phyloP scores from a whole-genome alignment of 2,888 invertebrate species.

The Leptopterna dolabrata region DNA sequence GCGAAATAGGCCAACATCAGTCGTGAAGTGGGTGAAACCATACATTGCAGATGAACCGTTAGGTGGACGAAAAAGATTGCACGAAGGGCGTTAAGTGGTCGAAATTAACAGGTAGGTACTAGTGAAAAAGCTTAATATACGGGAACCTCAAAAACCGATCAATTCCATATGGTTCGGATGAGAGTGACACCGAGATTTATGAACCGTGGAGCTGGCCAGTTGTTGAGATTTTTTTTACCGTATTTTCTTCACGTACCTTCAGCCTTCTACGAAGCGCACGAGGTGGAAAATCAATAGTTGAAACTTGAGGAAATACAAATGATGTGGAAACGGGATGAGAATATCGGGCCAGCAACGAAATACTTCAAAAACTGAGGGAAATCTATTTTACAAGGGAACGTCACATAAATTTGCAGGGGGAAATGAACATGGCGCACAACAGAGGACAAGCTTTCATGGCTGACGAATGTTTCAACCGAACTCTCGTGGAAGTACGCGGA shows the following conservation, averaged over 20 bases:
- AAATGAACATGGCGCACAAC: conserved; percentile 38
- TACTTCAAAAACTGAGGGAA: not conserved
- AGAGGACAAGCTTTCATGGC: conserved; percentile 4
- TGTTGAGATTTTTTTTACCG: not conserved
- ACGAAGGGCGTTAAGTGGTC: not conserved
- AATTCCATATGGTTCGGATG: not conserved
- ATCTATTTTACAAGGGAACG: not conserved
- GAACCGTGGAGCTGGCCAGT: not conserved
- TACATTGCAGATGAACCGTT: not conserved
- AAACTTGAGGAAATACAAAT: not conserved
- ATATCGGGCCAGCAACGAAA: not conserved
- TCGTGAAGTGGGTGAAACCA: not conserved
- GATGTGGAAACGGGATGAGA: not conserved
- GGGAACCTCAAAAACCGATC: not conserved
- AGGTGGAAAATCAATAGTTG: not conserved
- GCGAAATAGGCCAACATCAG: not conserved
- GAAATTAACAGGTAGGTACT: not conserved
- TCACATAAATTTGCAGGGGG: not conserved
- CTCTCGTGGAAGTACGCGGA: not conserved
- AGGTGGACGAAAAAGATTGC: not conserved
- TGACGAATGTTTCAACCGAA: not conserved
- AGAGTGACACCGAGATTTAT: not conserved
- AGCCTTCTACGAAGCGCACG: not conserved
- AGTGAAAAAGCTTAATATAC: too few species aligned
- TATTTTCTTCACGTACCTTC: not conserved